phyloP scores from a whole-genome alignment of 2,888 invertebrate genomes.

The Dryobotodes eremita region DNA sequence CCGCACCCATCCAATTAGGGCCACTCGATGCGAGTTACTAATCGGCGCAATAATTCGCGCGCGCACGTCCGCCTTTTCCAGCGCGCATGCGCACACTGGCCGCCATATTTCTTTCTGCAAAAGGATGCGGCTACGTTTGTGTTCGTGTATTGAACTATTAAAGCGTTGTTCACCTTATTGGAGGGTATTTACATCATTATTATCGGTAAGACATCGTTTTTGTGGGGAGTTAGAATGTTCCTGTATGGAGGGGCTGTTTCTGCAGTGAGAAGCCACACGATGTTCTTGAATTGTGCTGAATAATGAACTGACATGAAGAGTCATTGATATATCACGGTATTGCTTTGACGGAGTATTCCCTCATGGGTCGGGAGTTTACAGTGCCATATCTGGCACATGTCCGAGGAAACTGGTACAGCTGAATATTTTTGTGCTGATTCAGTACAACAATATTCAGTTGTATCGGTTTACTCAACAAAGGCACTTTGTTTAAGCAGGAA shows the following conservation, averaged over 20 bases:
- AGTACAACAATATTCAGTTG: too few species aligned
- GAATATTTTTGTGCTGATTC: neutral
- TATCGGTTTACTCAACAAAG: too few species aligned
- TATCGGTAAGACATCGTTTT: slow-evolving; percentile 63
- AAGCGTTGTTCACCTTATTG: slow-evolving; percentile 69
- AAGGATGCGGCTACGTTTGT: slow-evolving; percentile 71
- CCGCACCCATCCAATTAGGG: slow-evolving; percentile 72
- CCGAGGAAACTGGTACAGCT: neutral
- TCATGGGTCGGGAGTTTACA: neutral
- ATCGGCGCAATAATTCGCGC: slow-evolving; percentile 71
- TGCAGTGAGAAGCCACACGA: slow-evolving; percentile 17
- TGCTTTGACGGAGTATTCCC: too few species aligned
- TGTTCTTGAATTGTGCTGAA: slow-evolving; percentile 35
- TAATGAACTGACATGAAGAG: slow-evolving; percentile 35
- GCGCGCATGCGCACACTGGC: slow-evolving; percentile 66
- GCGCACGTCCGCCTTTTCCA: slow-evolving; percentile 70
- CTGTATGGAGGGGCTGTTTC: neutral
- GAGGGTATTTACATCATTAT: slow-evolving; percentile 70
- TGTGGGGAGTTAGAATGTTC: slow-evolving; percentile 36
- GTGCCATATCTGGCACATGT: neutral
- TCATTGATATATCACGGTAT: slow-evolving; percentile 2
- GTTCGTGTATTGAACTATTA: slow-evolving; percentile 65
- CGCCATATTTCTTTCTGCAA: slow-evolving; percentile 76
- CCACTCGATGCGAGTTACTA: slow-evolving; percentile 68
- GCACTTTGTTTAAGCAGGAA: neutral